phyloP scores from a whole-genome alignment of 2,113 vertebrate genomes.

The Machaerirhynchus nigripectus region DNA sequence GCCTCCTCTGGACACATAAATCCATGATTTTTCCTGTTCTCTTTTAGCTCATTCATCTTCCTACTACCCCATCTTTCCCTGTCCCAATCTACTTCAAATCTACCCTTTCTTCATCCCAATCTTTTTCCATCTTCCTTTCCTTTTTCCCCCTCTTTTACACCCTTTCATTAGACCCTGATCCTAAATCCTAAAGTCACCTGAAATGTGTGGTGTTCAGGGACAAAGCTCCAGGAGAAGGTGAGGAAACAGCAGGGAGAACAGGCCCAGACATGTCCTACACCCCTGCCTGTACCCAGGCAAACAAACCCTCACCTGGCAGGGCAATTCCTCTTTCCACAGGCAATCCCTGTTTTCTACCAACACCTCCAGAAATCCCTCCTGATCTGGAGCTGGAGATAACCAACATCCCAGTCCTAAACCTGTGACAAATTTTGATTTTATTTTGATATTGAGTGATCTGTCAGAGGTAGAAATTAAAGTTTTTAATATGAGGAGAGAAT shows the following conservation, averaged over 20 bases:
- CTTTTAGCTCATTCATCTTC: not conserved
- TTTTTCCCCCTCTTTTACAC: not conserved
- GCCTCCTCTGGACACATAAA: not conserved
- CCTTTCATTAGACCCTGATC: not conserved
- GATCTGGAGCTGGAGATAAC: not conserved
- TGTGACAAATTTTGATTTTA: not conserved
- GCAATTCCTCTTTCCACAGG: not conserved
- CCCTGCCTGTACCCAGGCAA: not conserved
- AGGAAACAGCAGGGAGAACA: not conserved
- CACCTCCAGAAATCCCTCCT: not conserved
- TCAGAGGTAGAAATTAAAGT: not conserved
- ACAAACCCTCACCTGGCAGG: not conserved
- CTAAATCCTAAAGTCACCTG: not conserved
- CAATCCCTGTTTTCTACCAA: not conserved
- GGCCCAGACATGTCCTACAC: not conserved
- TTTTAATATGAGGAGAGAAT: not conserved
- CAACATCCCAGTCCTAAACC: not conserved
- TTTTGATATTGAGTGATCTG: rapidly evolving
- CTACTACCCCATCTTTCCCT: not conserved
- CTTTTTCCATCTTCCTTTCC: not conserved
- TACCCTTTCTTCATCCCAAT: not conserved
- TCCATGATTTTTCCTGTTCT: not conserved
- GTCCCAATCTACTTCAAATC: not conserved
- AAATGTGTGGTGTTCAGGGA: not conserved
- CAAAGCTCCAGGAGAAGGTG: not conserved